Percentiles rank a stretch among this genome's conserved stretches.
phyloP scores from a whole-genome alignment of 1,140 invertebrate genomes.

The Drosophila burlai region DNA sequence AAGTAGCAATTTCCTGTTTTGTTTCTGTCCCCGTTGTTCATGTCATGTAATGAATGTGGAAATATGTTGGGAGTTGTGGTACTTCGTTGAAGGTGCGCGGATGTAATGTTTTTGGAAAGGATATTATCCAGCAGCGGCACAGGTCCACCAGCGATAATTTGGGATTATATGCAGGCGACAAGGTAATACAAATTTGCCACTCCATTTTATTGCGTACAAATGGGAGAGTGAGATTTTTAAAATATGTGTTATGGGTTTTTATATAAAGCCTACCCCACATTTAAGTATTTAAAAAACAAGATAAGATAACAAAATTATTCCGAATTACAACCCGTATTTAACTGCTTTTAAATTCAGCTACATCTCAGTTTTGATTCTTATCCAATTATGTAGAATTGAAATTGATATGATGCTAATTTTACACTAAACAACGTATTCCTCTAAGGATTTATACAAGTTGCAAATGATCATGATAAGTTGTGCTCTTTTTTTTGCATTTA shows the following conservation, averaged over 20 bases:
- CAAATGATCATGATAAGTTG: no score
- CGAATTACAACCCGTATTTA: no score
- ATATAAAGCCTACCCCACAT: neutral
- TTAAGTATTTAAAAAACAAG: neutral
- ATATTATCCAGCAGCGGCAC: conserved; percentile 20
- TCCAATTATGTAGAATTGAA: neutral
- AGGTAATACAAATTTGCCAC: conserved; percentile 19
- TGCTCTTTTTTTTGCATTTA: no score
- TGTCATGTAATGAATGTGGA: conserved; percentile 60
- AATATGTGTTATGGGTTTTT: neutral
- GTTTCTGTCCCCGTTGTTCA: conserved; percentile 37
- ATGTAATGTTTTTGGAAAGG: conserved; percentile 24
- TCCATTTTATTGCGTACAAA: conserved; percentile 1
- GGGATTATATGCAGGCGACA: conserved; percentile 22
- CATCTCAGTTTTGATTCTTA: no score
- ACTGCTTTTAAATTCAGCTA: neutral
- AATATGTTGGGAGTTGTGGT: conserved; percentile 46
- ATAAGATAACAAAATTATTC: no score
- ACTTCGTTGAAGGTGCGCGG: conserved; percentile 4
- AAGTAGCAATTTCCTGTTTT: conserved; percentile 78
- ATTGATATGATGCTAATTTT: neutral
- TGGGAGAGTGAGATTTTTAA: neutral
- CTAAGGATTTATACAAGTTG: no score
- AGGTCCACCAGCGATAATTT: conserved; percentile 34
- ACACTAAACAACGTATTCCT: no score